Base-by-base conservation (phyloP, 2,888 invertebrate genomes). In the Polietes domitor region DNA sequence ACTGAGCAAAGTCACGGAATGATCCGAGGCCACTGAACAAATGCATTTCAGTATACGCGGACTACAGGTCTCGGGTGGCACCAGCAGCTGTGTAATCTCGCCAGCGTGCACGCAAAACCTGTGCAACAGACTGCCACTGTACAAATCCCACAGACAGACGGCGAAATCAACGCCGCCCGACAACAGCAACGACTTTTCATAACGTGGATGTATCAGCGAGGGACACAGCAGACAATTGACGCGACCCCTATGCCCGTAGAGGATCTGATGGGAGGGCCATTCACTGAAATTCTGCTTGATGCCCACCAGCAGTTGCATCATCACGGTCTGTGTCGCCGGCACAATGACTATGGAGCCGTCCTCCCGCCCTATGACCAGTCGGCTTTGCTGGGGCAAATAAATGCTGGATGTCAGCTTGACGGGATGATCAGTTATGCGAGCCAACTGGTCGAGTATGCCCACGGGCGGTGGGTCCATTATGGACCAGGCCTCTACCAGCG, bases 131-230 rank as follows among this genome's bases (percentile, higher is more conserved):
- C 95, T 95, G 2, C 98, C 98, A 41, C 96, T 96, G 90, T 97
- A 97, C 86, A 99, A 93, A 90, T 99, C 98, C 99, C 99, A 99
- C 0, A 99, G 93, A 87, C 98, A 98, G 0, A 92, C 98, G 0
- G 98, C 98, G 93, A 99, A 99, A 93, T 99, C 99, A 12, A 98
- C 97, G 0, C 99, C 98, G 0, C 99, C 99, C 0, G 98, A 98
- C 0, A 99, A 95, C n/a, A 98, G 93, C 91, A 97, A 96, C 0
- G 96, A 94, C 86, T 96, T 95, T 91, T 98, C 98, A 91, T 98
- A 99, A 83, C 94, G 95, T 2, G 94, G 94, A 89, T 97, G 96
- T 7, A 98, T 96, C 88, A 98, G 96, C 88, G 98, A 96, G 0
- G 99, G 99, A 90, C 99, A 99, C 0, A 99, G 93, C 0, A 99